Evolutionary conservation across 2,797 vertebrate genomes (phyloP).

Genomic region (Ataeniobius toweri): DNA sequence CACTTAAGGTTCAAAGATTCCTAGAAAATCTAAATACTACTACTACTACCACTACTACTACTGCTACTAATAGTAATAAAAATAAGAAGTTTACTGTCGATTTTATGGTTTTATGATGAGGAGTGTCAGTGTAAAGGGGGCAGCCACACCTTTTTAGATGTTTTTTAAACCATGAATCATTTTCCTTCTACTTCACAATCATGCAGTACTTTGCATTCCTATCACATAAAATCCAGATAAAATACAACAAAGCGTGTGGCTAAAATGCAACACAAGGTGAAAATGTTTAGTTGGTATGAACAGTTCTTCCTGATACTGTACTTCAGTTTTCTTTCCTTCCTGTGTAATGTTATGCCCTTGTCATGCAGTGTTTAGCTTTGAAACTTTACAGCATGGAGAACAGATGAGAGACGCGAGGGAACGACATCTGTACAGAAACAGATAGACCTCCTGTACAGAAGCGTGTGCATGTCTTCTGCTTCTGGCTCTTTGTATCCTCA

Average conservation of each 20-base stretch:
- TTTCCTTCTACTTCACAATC: neutral
- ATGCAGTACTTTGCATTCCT: neutral
- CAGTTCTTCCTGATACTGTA: neutral
- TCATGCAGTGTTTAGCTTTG: slow-evolving; percentile 5
- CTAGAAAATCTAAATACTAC: neutral
- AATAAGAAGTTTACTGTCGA: neutral
- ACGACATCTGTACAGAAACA: slow-evolving; percentile 24
- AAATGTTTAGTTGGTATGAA: neutral
- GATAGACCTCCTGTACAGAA: slow-evolving; percentile 38
- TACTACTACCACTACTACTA: neutral
- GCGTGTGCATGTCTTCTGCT: slow-evolving; percentile 47
- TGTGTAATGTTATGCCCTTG: neutral
- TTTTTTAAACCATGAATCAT: neutral
- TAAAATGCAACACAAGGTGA: neutral
- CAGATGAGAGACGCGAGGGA: slow-evolving; percentile 21
- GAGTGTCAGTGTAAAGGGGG: neutral
- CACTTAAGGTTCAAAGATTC: neutral
- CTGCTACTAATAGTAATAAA: too few species aligned
- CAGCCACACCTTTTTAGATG: too few species aligned
- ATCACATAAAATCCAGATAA: neutral
- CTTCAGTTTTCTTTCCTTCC: neutral
- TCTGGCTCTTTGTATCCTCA: slow-evolving; percentile 57
- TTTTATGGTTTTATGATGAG: neutral
- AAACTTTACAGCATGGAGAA: slow-evolving; percentile 10
- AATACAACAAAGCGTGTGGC: neutral